A percentile compares a stretch with the other conserved stretches of the same genome.
Evolutionary conservation across 2,888 invertebrate species (phyloP).

Genomic region (Acleris holmiana): DNA sequence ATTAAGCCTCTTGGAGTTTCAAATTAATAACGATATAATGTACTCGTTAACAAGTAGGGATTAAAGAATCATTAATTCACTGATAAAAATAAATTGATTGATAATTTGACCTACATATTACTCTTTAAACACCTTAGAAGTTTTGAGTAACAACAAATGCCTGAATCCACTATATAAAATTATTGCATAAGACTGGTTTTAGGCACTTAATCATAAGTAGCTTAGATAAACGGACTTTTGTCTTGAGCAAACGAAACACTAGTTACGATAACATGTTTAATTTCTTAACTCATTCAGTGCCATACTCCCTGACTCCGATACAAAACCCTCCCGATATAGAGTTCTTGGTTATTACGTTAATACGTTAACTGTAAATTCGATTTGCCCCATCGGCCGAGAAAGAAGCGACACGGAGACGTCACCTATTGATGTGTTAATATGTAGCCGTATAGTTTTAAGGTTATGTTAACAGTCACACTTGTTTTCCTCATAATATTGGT

Average conservation of each 20-base stretch:
- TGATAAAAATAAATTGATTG: constrained; percentile 1
- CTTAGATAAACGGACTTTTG: constrained; percentile 18
- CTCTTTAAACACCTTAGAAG: too few species aligned
- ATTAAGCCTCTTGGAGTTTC: not conserved
- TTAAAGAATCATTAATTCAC: not conserved
- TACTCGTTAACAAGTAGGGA: not conserved
- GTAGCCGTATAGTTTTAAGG: constrained; percentile 22
- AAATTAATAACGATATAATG: not conserved
- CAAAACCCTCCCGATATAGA: too few species aligned
- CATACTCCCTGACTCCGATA: too few species aligned
- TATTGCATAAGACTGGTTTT: not conserved
- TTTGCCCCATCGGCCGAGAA: constrained; percentile 30
- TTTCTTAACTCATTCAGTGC: constrained; percentile 2
- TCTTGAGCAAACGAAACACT: constrained; percentile 10
- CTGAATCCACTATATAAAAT: too few species aligned
- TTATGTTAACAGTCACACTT: constrained; percentile 25
- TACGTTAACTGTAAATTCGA: constrained; percentile 32
- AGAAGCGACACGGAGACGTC: constrained; percentile 31
- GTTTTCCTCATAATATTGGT: not conserved
- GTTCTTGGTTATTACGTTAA: too few species aligned
- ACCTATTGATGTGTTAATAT: constrained; percentile 19
- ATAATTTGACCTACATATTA: too few species aligned
- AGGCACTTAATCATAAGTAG: constrained; percentile 11
- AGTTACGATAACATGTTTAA: constrained; percentile 36
- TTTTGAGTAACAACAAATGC: too few species aligned